Conservation (phyloP, 2,888 invertebrate species). For the Dastarcus helophoroides region DNA sequence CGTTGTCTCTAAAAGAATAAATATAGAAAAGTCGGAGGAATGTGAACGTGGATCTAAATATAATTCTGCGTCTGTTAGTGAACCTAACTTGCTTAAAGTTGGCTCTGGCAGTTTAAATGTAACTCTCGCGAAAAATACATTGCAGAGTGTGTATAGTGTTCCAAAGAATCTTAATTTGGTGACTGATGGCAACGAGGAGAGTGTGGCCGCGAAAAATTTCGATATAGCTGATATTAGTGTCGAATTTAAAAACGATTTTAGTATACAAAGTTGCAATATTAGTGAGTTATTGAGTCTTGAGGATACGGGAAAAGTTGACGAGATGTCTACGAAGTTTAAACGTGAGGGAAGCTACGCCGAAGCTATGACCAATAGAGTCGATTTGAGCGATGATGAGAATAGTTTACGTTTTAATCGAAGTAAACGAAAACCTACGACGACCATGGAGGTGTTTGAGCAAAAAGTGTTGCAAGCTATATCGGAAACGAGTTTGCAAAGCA, state of each 20-base stretch:
- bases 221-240: constrained; percentile 31
- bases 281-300: constrained; percentile 8
- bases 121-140: constrained; percentile 14
- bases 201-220: constrained; percentile 36
- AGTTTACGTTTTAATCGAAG: constrained; percentile 42
- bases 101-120: constrained; percentile 15
- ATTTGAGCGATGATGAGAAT: constrained; percentile 40
- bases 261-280: constrained; percentile 7
- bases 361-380: constrained; percentile 33
- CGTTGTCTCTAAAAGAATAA: constrained; percentile 24
- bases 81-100: constrained; percentile 30
- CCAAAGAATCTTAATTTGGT: constrained; percentile 57
- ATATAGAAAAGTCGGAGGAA: constrained; percentile 27
- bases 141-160: constrained; percentile 43
- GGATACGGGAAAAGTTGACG: constrained; percentile 8
- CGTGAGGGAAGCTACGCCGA: constrained; percentile 35
- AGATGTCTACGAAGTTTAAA: constrained; percentile 23
- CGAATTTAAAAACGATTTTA: constrained; percentile 7
- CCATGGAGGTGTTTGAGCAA: constrained; percentile 32
- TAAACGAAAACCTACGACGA: constrained; percentile 23
- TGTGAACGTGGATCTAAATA: constrained; percentile 26
- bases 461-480: constrained; percentile 34
- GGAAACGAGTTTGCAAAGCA: constrained; percentile 32
- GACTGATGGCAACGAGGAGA: constrained; percentile 26
- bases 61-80: constrained; percentile 33